Conservation (phyloP, 2,888 invertebrate species). For the Furcula furcula region DNA sequence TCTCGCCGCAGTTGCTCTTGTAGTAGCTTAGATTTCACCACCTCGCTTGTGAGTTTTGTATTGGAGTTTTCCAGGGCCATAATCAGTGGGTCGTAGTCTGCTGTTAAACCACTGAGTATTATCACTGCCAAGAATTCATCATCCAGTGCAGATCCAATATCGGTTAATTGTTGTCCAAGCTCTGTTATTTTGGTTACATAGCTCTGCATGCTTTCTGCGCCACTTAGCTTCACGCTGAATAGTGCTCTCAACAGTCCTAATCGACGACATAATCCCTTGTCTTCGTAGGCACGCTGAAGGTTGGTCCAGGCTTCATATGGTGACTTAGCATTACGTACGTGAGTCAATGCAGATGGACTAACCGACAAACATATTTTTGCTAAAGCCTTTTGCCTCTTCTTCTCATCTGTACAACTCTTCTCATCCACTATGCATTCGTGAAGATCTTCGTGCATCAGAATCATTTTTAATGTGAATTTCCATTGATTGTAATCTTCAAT, state of each 20-base stretch:
- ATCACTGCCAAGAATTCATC: constrained; percentile 20
- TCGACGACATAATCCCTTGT: constrained; percentile 8
- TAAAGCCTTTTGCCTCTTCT: constrained; percentile 7
- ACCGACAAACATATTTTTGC: constrained; percentile 15
- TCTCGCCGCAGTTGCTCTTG: background rate
- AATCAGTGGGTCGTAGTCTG: constrained; percentile 21
- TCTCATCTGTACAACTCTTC: background rate
- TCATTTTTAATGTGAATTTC: constrained; percentile 6
- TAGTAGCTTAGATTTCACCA: constrained; percentile 8
- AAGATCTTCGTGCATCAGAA: constrained; percentile 10
- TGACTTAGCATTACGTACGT: constrained; percentile 9
- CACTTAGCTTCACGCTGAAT: constrained; percentile 9
- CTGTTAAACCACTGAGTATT: constrained; percentile 17
- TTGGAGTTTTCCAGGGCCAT: constrained; percentile 11
- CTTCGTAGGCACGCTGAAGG: constrained; percentile 14
- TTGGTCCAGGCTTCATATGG: constrained; percentile 16
- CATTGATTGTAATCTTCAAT: background rate
- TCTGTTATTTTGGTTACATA: constrained; percentile 12
- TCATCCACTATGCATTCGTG: constrained; percentile 3
- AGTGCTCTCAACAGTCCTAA: constrained; percentile 7
- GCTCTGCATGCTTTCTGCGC: constrained; percentile 7
- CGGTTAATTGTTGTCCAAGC: constrained; percentile 10
- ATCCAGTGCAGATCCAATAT: constrained; percentile 16
- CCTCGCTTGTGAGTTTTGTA: constrained; percentile 6
- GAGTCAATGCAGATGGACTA: constrained; percentile 2